A percentile compares a stretch with the other conserved stretches of the same genome.
Evolutionary conservation across 2,797 vertebrate species (phyloP).

Genomic region (Phrynocephalus forsythii): DNA sequence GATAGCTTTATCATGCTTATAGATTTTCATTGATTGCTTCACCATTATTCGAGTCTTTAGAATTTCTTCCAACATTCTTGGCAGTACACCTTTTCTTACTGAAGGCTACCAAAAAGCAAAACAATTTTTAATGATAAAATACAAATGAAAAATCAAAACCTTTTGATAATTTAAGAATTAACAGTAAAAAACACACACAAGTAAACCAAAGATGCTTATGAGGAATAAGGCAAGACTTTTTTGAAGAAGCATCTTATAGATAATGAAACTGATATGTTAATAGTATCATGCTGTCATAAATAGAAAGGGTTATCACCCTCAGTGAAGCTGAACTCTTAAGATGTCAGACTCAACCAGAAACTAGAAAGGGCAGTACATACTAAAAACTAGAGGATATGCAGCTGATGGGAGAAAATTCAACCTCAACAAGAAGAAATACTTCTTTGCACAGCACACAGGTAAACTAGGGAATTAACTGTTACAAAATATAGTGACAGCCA

Average conservation of each 20-base stretch:
- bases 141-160: neutral
- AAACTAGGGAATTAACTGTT: neutral
- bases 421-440: neutral
- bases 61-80: constrained; percentile 97
- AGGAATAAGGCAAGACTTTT: neutral
- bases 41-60: constrained; percentile 95
- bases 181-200: no score
- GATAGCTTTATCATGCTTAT: constrained; percentile 90
- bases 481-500: neutral
- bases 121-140: constrained; percentile 7
- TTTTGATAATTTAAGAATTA: neutral
- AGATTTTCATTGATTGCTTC: constrained; percentile 92
- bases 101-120: constrained; percentile 79
- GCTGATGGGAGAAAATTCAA: neutral
- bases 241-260: neutral
- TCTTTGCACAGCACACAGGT: neutral
- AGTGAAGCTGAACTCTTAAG: neutral
- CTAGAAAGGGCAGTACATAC: neutral
- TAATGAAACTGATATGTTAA: neutral
- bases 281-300: no score
- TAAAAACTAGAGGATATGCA: neutral
- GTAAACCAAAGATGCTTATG: neutral
- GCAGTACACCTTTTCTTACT: constrained; percentile 92
- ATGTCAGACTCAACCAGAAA: neutral
- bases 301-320: neutral